Conservation (phyloP, 2,888 invertebrate genomes). For the Plagodis dolabraria region DNA sequence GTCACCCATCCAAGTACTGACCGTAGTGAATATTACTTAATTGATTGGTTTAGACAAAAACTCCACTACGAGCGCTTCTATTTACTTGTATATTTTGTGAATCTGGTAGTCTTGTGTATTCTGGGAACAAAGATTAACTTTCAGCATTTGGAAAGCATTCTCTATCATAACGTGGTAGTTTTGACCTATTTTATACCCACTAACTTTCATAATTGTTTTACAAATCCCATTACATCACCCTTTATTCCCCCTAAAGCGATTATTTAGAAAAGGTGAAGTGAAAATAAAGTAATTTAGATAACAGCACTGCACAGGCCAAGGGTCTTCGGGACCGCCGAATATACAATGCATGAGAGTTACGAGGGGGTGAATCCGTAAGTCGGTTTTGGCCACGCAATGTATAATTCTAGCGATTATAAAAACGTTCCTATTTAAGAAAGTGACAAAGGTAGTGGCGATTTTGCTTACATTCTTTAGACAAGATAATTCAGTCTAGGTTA, state of each 20-base stretch:
- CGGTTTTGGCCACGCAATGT: neutral
- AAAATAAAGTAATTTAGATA: conserved; percentile 43
- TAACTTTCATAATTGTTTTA: neutral
- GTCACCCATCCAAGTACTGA: too few species aligned
- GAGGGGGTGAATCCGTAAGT: conserved; percentile 3
- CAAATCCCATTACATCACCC: conserved; percentile 32
- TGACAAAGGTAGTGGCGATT: too few species aligned
- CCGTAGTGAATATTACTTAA: too few species aligned
- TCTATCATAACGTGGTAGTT: neutral
- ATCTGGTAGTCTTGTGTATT: too few species aligned
- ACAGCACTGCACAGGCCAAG: conserved; percentile 31
- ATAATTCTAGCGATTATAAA: neutral
- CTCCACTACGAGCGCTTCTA: too few species aligned
- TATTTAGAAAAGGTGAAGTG: conserved; percentile 40
- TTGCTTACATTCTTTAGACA: too few species aligned
- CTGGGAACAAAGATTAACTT: neutral
- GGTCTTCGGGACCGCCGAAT: conserved; percentile 21
- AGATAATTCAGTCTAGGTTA: too few species aligned
- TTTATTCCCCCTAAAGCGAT: conserved; percentile 32
- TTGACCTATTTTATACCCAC: conserved; percentile 2
- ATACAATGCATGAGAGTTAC: conserved; percentile 11
- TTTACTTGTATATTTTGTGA: too few species aligned
- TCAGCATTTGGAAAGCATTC: neutral
- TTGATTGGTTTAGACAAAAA: too few species aligned
- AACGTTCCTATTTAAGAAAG: too few species aligned